phyloP scores from a whole-genome alignment of 2,113 vertebrate species.

The Cyanoderma ruficeps region DNA sequence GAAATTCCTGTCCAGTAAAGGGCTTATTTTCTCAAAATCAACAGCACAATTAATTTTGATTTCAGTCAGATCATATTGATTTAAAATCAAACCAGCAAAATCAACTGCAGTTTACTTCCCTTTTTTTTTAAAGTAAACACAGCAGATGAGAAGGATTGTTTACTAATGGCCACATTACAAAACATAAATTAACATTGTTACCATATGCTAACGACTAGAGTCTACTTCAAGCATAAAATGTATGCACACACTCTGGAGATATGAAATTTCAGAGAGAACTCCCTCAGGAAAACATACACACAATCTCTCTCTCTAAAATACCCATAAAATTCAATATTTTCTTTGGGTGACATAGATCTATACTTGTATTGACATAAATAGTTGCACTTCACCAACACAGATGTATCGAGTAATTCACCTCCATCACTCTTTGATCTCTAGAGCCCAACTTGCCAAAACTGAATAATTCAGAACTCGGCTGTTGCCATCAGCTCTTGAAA shows the following conservation, averaged over 20 bases:
- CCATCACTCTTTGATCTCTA: slow-evolving; percentile 57
- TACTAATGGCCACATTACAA: slow-evolving; percentile 33
- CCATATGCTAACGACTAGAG: slow-evolving; percentile 32
- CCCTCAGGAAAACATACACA: slow-evolving; percentile 32
- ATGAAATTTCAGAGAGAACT: not conserved
- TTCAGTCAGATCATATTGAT: slow-evolving; percentile 28
- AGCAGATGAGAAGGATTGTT: slow-evolving; percentile 12
- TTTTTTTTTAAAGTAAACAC: slow-evolving; percentile 36
- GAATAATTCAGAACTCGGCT: slow-evolving; percentile 31
- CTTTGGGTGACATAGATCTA: slow-evolving; percentile 68
- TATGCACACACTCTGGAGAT: slow-evolving; percentile 3
- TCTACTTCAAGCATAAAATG: slow-evolving; percentile 49
- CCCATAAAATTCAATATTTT: slow-evolving; percentile 70
- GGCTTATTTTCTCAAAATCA: not conserved
- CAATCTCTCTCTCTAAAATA: slow-evolving; percentile 53
- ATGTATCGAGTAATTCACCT: slow-evolving; percentile 67
- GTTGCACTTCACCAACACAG: slow-evolving; percentile 67
- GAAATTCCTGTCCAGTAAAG: slow-evolving; percentile 2
- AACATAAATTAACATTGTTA: slow-evolving; percentile 62
- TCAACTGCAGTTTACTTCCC: not conserved
- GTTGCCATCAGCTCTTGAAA: slow-evolving; percentile 53
- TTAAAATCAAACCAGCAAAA: slow-evolving; percentile 50
- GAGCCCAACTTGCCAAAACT: slow-evolving; percentile 59
- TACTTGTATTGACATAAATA: slow-evolving; percentile 64
- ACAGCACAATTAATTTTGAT: slow-evolving; percentile 30